These are phyloP conservation scores for Drosophila orosa DNA, from an alignment of 1,140 invertebrate species.

Conservation along the genomic window DNA sequence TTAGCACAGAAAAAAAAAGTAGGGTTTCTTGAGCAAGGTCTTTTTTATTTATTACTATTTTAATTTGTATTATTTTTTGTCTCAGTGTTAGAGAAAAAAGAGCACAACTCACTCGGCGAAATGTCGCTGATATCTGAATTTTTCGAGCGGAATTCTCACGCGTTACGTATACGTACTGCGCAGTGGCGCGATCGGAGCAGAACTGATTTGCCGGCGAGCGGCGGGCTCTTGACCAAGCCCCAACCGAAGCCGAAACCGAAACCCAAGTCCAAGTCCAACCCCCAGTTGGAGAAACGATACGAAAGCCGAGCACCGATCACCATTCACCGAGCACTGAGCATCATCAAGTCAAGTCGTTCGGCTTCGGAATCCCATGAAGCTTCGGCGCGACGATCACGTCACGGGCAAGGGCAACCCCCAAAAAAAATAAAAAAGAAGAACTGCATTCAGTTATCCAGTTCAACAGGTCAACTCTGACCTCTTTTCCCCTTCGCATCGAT, in stretches of 20 bases:
- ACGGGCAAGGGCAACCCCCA: constrained; percentile 29
- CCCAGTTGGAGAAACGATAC: constrained; percentile 13
- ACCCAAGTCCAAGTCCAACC: constrained; percentile 47
- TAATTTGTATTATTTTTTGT: background rate
- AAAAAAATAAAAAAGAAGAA: constrained; percentile 15
- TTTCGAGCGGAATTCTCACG: background rate
- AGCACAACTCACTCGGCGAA: constrained; percentile 41
- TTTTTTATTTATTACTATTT: no score
- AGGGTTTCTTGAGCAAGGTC: no score
- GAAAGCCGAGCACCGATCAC: constrained; percentile 2
- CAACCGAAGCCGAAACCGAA: constrained; percentile 7
- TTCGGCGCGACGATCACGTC: constrained; percentile 7
- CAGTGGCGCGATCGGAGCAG: constrained; percentile 74
- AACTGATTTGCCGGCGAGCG: constrained; percentile 72
- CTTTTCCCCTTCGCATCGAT: background rate
- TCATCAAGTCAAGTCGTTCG: constrained; percentile 1
- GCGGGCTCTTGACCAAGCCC: constrained; percentile 31
- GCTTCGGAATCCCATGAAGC: background rate
- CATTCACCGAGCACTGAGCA: constrained; percentile 1
- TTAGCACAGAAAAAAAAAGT: constrained; percentile 3
- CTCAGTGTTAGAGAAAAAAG: background rate
- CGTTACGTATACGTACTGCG: constrained; percentile 53
- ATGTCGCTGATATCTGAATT: constrained; percentile 27
- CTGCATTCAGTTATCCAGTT: constrained; percentile 12
- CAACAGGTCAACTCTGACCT: constrained; percentile 5